Base-by-base conservation (phyloP, 2,888 invertebrate species). In the Cheilosia variabilis region DNA sequence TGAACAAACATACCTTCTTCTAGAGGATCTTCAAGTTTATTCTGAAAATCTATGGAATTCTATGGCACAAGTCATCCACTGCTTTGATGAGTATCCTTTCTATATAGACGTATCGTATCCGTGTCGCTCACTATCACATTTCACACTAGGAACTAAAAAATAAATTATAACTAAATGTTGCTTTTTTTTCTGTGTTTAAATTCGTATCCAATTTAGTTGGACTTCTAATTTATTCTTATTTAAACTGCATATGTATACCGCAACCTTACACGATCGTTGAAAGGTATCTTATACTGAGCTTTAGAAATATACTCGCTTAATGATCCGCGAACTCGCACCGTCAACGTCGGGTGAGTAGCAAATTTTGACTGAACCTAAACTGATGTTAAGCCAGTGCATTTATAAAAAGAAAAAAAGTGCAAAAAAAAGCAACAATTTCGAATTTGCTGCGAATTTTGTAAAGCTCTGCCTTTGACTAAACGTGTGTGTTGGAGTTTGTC, bases 301-400 rank as follows among this genome's bases (percentile, higher is more conserved):
- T 60, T 57, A 7, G n/a, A 55, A 57, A 10, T 45, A 57, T 27
- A 43, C 62, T 78, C 78, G 41, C 62, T 78, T 9, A 31, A 60
- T 52, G 19, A 71, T 50, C 41, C 69, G 24, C 79, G 78, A 47
- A 43, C 53, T 58, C 52, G 52, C 37, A 75, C 69, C 79, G 75
- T 84, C 79, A 76, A 86, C 66, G 66, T 43, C 86, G 86, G 81
- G 34, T 52, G 86, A 86, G 81, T 65, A 62, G 53, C 62, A 62
- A 77, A 86, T 77, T 86, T 86, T 77, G 71, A 86, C 86, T 86
- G 81, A 86, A 86, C 81, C 76, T 76, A 45, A 86, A 86, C 66
- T 57, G 55, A 62, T 50, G 65, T 72, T 81, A 57, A 55, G 68
- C 71, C 71, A 68, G 58, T 76, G 86, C 86, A 86, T 86, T 86